Evolutionary conservation across 2,888 invertebrate genomes (phyloP).

Genomic region (Pogonocherus hispidulus): DNA sequence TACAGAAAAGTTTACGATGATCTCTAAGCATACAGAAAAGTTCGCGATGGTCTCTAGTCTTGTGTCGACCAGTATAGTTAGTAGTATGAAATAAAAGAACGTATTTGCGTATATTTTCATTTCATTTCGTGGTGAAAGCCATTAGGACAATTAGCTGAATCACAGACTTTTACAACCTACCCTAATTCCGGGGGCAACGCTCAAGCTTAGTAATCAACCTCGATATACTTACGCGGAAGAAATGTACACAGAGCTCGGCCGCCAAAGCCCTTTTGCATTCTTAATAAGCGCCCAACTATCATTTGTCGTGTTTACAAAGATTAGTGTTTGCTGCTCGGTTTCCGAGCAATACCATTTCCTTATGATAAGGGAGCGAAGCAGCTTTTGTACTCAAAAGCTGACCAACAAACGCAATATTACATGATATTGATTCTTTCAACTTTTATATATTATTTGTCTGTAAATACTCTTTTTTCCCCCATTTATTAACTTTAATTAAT

Average conservation of each 20-base stretch:
- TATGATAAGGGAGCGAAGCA: neutral
- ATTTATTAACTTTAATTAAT: too few species aligned
- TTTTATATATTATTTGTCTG: too few species aligned
- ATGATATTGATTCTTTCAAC: neutral
- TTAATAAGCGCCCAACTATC: conserved; percentile 13
- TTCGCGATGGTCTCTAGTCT: too few species aligned
- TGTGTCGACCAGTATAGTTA: too few species aligned
- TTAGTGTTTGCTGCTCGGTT: neutral
- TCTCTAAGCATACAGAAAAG: too few species aligned
- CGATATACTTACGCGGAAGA: neutral
- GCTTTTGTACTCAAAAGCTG: conserved; percentile 2
- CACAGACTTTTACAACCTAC: neutral
- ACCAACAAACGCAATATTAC: too few species aligned
- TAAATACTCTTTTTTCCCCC: too few species aligned
- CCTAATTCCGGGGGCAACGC: neutral
- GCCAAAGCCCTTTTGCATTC: conserved; percentile 15
- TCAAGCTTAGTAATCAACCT: too few species aligned
- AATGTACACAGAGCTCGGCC: neutral
- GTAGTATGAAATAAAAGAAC: too few species aligned
- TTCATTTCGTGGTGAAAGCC: neutral
- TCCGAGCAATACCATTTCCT: neutral
- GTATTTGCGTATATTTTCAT: neutral
- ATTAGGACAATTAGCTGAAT: neutral
- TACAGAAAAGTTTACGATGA: too few species aligned
- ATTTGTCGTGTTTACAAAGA: conserved; percentile 1